Percentiles rank a stretch among this genome's conserved stretches.
Conservation (phyloP, 2,888 invertebrate genomes). For the Podotricha telesiphe region DNA sequence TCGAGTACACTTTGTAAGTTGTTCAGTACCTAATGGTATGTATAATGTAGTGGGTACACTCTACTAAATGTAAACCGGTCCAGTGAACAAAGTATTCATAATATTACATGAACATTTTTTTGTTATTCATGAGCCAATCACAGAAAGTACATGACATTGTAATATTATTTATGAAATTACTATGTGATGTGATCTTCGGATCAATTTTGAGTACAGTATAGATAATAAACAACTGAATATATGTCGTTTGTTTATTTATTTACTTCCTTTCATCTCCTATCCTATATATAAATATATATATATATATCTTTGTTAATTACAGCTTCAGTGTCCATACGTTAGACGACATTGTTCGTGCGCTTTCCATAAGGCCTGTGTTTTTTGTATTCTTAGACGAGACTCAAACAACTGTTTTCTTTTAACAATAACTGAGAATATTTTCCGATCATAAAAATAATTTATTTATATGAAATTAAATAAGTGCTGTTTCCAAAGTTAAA, state of each 20-base stretch:
- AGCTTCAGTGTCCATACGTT: neutral
- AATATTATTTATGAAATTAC: conserved; percentile 86
- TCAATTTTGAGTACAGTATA: conserved; percentile 90
- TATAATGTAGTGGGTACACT: conserved; percentile 76
- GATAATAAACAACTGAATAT: conserved; percentile 89
- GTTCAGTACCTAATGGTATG: conserved; percentile 79
- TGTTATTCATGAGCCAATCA: conserved; percentile 82
- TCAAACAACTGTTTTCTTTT: too few species aligned
- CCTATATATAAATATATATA: too few species aligned
- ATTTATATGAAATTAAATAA: too few species aligned
- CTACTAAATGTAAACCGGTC: conserved; percentile 81
- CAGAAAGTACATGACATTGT: conserved; percentile 85
- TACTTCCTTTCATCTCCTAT: conserved; percentile 32
- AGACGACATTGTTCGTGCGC: too few species aligned
- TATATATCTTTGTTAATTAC: neutral
- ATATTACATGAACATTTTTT: conserved; percentile 83
- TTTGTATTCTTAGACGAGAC: too few species aligned
- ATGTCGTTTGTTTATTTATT: conserved; percentile 81
- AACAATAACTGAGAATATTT: too few species aligned
- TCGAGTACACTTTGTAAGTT: conserved; percentile 81
- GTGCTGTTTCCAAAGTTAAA: too few species aligned
- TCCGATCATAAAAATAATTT: too few species aligned
- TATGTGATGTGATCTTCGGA: conserved; percentile 89
- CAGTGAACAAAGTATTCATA: conserved; percentile 83
- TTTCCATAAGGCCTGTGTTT: too few species aligned